phyloP scores from a whole-genome alignment of 2,113 vertebrate genomes.

The Microcebus griseorufus region DNA sequence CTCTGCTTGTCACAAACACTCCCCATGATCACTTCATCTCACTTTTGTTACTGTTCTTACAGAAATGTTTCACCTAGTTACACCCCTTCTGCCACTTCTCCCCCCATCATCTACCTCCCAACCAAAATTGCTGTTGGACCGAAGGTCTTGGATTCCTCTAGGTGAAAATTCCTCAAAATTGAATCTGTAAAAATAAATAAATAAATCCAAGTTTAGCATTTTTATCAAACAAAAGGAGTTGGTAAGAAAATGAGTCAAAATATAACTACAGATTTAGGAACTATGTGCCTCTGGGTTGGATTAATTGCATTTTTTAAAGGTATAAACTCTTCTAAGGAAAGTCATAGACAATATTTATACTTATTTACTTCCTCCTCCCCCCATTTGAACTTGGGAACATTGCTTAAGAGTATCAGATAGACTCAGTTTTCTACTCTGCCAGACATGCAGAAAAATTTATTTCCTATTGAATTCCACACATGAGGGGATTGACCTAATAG shows the following conservation, averaged over 20 bases:
- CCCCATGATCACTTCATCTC: neutral
- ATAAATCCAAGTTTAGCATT: constrained; percentile 52
- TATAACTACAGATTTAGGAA: neutral
- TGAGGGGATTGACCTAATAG: constrained; percentile 28
- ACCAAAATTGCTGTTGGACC: neutral
- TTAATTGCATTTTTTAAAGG: constrained; percentile 29
- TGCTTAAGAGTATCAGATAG: neutral
- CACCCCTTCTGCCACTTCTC: neutral
- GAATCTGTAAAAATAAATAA: constrained; percentile 65
- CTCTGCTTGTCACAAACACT: neutral
- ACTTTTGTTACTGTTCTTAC: neutral
- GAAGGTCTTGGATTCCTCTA: constrained; percentile 50
- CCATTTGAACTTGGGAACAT: constrained; percentile 33
- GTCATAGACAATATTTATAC: neutral
- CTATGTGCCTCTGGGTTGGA: constrained; percentile 15
- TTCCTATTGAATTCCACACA: constrained; percentile 8
- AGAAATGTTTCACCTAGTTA: neutral
- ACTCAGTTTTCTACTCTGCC: constrained; percentile 7
- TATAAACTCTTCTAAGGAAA: constrained; percentile 14
- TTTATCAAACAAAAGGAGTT: constrained; percentile 44
- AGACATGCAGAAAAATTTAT: constrained; percentile 28
- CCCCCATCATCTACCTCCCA: neutral
- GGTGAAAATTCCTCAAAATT: constrained; percentile 57
- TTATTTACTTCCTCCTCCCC: neutral
- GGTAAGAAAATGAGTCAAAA: constrained; percentile 3